Conservation (phyloP, 2,113 vertebrate species). For the Oryctolagus cuniculus region DNA sequence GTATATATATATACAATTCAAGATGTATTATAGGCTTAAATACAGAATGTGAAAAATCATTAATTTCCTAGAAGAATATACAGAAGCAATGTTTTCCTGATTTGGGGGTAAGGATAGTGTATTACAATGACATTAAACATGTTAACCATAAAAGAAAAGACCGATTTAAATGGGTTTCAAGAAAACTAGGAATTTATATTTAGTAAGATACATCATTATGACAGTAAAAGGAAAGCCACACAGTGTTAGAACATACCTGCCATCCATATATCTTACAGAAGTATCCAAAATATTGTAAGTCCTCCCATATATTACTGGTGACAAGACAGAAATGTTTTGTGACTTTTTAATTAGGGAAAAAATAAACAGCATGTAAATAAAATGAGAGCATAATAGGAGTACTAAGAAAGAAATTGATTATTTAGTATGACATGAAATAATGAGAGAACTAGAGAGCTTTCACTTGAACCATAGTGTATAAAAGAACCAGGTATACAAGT, state of each 20-base stretch:
- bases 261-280: neutral
- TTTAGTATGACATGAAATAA: neutral
- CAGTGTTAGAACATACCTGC: neutral
- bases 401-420: neutral
- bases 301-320: neutral
- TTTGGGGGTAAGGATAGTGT: neutral
- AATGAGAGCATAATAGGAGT: neutral
- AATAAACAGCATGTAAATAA: neutral
- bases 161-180: neutral
- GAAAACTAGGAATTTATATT: neutral
- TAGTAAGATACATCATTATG: neutral
- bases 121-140: neutral
- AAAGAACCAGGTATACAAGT: neutral
- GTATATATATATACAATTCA: neutral
- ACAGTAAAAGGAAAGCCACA: neutral
- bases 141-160: neutral
- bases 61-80: neutral
- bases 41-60: neutral
- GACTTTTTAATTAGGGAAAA: neutral
- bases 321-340: neutral
- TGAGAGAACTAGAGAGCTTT: neutral
- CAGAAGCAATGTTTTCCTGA: neutral
- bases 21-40: neutral
- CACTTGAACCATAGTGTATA: neutral
- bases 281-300: neutral